Evolutionary conservation across 1,140 invertebrate species (phyloP), one percentile per base, ranked within the genome.

Genomic region (Kradibia gibbosae): DNA sequence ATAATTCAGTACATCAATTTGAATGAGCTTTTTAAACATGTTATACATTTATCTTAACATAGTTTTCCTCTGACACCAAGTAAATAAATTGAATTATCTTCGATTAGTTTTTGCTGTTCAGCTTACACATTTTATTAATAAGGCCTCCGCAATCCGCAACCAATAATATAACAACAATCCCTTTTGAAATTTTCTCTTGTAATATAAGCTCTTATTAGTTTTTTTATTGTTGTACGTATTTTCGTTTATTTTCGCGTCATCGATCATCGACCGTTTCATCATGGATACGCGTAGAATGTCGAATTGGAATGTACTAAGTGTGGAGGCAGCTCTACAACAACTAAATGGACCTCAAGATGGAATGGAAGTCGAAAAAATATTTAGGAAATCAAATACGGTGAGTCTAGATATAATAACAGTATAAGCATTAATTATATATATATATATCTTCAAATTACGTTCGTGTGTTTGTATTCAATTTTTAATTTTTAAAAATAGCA

Each of bases 261-360:
- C 80, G 20, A 77, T 50, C 71, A 36, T 31, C 75, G 39, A 13
- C 10, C 25, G 20, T 48, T 28, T 50, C 20, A 82, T 28, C 78
- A 91, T 91, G 90, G 91, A 91, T 67, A n/a, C 83, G 28, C 89
- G 90, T 83, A 89, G 90, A 84, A 90, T 90, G 90, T 92, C 91
- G 3, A 91, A 87, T 83, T 92, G 91, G 91, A 91, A 91, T 78
- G 87, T 88, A 28, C 81, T 92, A 50, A 91, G 86, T 82, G 86
- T 91, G 11, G 90, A 91, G 72, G 88, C 89, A 11, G 90, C 91
- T 22, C 62, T 91, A 42, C 89, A 90, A 74, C 89, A 91, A 72
- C 85, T 88, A 13, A 90, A 88, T 50, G 45, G 39, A 13, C 75
- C 81, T 0, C 81, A 76, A 25, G 81, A 78, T 25, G 72, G 72